A percentile compares a stretch with the other conserved stretches of the same genome.
Evolutionary conservation across 2,888 invertebrate genomes (phyloP).

Genomic region (Ochropleura plecta): DNA sequence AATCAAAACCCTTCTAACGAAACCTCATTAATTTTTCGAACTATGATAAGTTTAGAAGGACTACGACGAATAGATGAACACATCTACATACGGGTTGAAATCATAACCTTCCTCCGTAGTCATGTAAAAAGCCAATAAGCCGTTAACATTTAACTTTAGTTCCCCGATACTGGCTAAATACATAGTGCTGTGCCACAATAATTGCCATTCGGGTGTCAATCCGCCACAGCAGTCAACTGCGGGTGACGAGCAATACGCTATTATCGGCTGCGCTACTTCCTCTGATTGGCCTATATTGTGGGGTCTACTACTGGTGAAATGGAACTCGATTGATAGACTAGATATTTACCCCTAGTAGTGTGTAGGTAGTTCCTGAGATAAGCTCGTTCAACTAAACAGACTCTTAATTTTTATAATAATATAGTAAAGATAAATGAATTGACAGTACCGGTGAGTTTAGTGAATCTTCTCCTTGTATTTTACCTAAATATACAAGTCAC

Average conservation of each 20-base stretch:
- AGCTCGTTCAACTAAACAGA: too few species aligned
- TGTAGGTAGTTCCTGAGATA: too few species aligned
- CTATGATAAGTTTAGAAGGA: too few species aligned
- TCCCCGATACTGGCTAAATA: not conserved
- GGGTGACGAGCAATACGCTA: slow-evolving; percentile 45
- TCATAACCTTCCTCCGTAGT: too few species aligned
- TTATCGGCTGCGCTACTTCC: slow-evolving; percentile 45
- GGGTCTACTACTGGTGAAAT: slow-evolving; percentile 28
- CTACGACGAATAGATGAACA: too few species aligned
- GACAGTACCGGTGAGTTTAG: not conserved
- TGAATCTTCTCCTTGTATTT: not conserved
- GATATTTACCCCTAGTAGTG: too few species aligned
- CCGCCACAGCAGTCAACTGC: slow-evolving; percentile 32
- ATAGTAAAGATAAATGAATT: not conserved
- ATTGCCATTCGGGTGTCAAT: slow-evolving; percentile 44
- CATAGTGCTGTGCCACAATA: slow-evolving; percentile 17
- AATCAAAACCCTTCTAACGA: too few species aligned
- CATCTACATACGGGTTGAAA: too few species aligned
- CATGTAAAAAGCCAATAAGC: too few species aligned
- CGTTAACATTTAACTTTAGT: not conserved
- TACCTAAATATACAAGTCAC: not conserved
- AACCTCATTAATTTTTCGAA: too few species aligned
- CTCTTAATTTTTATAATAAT: too few species aligned
- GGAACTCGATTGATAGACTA: slow-evolving; percentile 25
- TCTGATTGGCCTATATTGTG: slow-evolving; percentile 52